A percentile compares a stretch with the other conserved stretches of the same genome.
Conservation (phyloP, 2,888 invertebrate species). For the Crossocerus cetratus region DNA sequence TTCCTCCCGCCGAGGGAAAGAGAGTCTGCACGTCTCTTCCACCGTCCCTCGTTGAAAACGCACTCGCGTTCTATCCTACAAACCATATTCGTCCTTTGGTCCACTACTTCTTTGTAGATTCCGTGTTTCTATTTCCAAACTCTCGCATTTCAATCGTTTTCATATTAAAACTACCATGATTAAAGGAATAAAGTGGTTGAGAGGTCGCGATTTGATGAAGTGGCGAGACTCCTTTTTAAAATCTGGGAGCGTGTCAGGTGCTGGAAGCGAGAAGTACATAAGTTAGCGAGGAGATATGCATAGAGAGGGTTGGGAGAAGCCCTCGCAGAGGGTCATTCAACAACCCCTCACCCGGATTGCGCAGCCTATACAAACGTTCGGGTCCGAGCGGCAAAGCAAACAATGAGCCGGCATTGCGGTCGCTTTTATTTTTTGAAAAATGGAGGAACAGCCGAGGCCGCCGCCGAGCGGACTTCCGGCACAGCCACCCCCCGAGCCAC, state of each 20-base stretch:
- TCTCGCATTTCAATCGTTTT: too few relatives aligned
- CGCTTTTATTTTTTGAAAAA: conserved; percentile 75
- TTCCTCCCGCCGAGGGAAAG: conserved; percentile 16
- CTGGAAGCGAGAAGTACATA: not conserved
- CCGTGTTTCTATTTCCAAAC: too few relatives aligned
- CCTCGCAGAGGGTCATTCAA: conserved; percentile 28
- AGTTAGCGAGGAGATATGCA: not conserved
- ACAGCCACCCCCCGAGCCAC: conserved; percentile 54
- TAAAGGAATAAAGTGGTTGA: too few relatives aligned
- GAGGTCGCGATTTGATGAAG: too few relatives aligned
- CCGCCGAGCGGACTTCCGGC: conserved; percentile 72
- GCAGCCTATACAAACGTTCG: conserved; percentile 41
- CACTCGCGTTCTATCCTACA: too few relatives aligned
- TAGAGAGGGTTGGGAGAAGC: conserved; percentile 8
- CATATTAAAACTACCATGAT: too few relatives aligned
- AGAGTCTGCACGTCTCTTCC: conserved; percentile 5
- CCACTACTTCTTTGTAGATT: too few relatives aligned
- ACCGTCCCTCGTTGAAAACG: conserved; percentile 29
- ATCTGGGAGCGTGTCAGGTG: not conserved
- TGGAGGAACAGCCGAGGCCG: conserved; percentile 66
- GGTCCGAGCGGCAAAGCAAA: conserved; percentile 63
- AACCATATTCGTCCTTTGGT: too few relatives aligned
- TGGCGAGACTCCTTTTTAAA: too few relatives aligned
- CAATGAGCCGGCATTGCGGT: conserved; percentile 70
- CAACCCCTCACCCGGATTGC: conserved; percentile 18